These are phyloP conservation scores for Scaptomyza parva DNA, from an alignment of 2,888 invertebrate genomes.

Conservation along the genomic window DNA sequence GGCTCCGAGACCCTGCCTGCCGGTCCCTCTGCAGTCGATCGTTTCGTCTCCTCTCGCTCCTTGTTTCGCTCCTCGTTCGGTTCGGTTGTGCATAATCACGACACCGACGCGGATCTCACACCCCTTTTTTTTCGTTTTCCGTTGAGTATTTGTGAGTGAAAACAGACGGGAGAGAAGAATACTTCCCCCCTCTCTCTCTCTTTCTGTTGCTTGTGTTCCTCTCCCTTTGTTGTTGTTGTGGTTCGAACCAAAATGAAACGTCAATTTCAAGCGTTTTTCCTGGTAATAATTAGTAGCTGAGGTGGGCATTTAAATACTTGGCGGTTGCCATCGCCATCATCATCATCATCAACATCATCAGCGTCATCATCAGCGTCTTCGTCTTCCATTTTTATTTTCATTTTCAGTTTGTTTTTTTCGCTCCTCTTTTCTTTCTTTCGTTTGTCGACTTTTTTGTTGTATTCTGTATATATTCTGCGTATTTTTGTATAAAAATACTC, in stretches of 20 bases:
- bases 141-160: conserved; percentile 44
- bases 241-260: conserved; percentile 78
- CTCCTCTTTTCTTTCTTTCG: not conserved
- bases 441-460: not conserved
- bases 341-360: no score
- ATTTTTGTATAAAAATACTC: conserved; percentile 72
- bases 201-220: not conserved
- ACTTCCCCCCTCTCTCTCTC: not conserved
- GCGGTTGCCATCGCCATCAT: conserved; percentile 47
- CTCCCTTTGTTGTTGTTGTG: not conserved
- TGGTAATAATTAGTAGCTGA: conserved; percentile 84
- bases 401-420: conserved; percentile 17
- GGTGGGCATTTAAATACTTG: conserved; percentile 83
- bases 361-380: conserved; percentile 27
- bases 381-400: conserved; percentile 60
- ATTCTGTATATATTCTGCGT: conserved; percentile 65
- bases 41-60: not conserved
- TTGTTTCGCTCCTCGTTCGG: conserved; percentile 8
- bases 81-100: conserved; percentile 74
- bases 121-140: not conserved
- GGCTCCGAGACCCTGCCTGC: conserved; percentile 55
- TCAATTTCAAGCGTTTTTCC: conserved; percentile 84
- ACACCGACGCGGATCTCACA: conserved; percentile 34
- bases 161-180: conserved; percentile 41
- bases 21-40: conserved; percentile 24